Base-by-base conservation (phyloP, 1,140 invertebrate species). In the Daktulosphaira vitifoliae region DNA sequence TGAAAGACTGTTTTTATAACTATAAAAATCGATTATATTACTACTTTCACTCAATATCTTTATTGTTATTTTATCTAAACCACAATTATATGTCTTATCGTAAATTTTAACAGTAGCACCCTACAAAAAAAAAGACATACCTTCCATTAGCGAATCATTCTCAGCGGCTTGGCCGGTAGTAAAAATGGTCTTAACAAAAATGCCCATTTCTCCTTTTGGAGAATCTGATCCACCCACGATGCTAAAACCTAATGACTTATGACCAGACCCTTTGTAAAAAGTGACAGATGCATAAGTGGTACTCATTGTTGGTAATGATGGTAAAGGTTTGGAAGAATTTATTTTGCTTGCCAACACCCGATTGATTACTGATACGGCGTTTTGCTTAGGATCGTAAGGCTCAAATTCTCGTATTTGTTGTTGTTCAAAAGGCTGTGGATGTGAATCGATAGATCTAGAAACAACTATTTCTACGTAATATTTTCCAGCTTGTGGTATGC, bases 161-260 rank as follows among this genome's bases (percentile, higher is more conserved):
- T 84, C 80, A 22, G 84, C 80, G 13, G 86, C 84, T 66, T 87
- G 80, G 2, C 86, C 86, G 42, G 80, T 79, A 4, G 83, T 80
- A 66, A 86, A 84, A 49, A 88, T 81, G 20, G 84, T 80, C 68
- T 85, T 81, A 25, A 88, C 84, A 73, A 84, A 87, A 66, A 88
- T 87, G 1, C 84, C 84, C 78, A 88, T 83, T 64, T 80, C 78
- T 2, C 85, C 85, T 44, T 81, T 79, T 0, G 84, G 81, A 9
- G 84, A 85, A 71, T 88, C 86, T 29, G 77, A 78, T 3, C 86
- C 86, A 2, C 86, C 86, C 13, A 88, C 86, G 54, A 88, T 84
- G 67, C 82, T 86, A 73, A 88, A 88, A 2, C 86, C 86, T 0
- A 88, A 73, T 49, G 82, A 83, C 46, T 84, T 85, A 38, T 81